These are phyloP conservation scores for Xiphophorus couchianus DNA, from an alignment of 2,113 vertebrate genomes.

Conservation along the genomic window DNA sequence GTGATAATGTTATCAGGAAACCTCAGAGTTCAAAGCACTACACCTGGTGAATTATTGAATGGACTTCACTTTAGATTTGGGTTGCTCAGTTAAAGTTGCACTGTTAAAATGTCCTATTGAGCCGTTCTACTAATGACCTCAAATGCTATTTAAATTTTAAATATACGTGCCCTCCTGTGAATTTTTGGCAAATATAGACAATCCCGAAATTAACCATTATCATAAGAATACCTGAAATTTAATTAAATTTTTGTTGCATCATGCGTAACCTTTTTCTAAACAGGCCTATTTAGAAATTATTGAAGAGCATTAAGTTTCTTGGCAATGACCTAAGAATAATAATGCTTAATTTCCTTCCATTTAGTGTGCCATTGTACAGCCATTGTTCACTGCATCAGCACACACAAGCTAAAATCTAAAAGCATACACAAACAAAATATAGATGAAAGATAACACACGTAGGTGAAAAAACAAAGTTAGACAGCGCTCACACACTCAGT, in stretches of 20 bases:
- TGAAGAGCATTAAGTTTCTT: slow-evolving; percentile 56
- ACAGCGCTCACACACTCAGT: slow-evolving; percentile 7
- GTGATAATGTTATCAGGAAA: too few relatives aligned
- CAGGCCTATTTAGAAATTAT: slow-evolving; percentile 53
- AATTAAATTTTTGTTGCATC: slow-evolving; percentile 20
- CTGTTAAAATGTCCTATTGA: too few relatives aligned
- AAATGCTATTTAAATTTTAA: too few relatives aligned
- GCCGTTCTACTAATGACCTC: too few relatives aligned
- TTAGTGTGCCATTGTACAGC: slow-evolving; percentile 31
- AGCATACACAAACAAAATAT: slow-evolving; percentile 5
- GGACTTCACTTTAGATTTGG: too few relatives aligned
- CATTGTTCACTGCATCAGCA: slow-evolving; percentile 23
- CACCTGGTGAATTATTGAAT: too few relatives aligned
- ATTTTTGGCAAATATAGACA: too few relatives aligned
- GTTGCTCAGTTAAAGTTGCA: too few relatives aligned
- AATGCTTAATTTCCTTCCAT: slow-evolving; percentile 53
- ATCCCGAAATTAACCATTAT: too few relatives aligned
- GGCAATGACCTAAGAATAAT: slow-evolving; percentile 58
- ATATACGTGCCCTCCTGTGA: too few relatives aligned
- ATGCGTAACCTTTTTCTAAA: slow-evolving; percentile 62
- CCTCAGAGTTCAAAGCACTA: too few relatives aligned
- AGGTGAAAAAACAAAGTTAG: not conserved
- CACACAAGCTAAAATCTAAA: slow-evolving; percentile 20
- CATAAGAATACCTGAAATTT: too few relatives aligned
- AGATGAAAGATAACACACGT: not conserved